phyloP scores from a whole-genome alignment of 2,888 invertebrate genomes.

The Euplagia quadripunctaria region DNA sequence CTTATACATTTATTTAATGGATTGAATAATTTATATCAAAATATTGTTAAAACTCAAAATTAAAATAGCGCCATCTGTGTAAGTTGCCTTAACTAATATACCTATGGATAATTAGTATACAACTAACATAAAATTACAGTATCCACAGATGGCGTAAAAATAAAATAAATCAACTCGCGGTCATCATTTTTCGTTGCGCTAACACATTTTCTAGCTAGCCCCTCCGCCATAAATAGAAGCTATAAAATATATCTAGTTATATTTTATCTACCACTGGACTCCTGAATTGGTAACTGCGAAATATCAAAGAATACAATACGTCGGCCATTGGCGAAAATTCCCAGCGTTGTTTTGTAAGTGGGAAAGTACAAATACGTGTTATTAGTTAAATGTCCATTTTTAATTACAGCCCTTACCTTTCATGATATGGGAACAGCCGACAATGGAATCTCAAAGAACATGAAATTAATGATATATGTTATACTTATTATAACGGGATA shows the following conservation, averaged over 20 bases:
- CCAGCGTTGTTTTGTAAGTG: conserved; percentile 48
- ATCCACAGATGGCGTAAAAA: too few relatives aligned
- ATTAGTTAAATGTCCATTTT: conserved; percentile 54
- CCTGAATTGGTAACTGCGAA: conserved; percentile 34
- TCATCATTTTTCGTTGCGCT: too few relatives aligned
- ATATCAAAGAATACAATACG: conserved; percentile 51
- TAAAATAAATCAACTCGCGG: too few relatives aligned
- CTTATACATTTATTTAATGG: too few relatives aligned
- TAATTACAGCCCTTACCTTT: conserved; percentile 38
- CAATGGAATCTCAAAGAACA: conserved; percentile 27
- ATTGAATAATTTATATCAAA: too few relatives aligned
- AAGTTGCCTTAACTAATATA: too few relatives aligned
- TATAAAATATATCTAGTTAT: conserved; percentile 10
- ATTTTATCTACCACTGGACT: conserved; percentile 20
- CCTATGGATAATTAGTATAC: too few relatives aligned
- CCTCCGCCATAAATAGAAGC: too few relatives aligned
- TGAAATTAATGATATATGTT: conserved; percentile 2
- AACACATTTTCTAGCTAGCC: too few relatives aligned
- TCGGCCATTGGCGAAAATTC: conserved; percentile 56
- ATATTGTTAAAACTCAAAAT: too few relatives aligned
- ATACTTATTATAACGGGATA: not conserved
- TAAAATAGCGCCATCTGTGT: too few relatives aligned
- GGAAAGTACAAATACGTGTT: conserved; percentile 53
- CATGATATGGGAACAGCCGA: conserved; percentile 35
- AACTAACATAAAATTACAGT: too few relatives aligned